These are phyloP conservation scores for Callithrix jacchus DNA, from an alignment of 2,113 vertebrate species.

Conservation along the genomic window DNA sequence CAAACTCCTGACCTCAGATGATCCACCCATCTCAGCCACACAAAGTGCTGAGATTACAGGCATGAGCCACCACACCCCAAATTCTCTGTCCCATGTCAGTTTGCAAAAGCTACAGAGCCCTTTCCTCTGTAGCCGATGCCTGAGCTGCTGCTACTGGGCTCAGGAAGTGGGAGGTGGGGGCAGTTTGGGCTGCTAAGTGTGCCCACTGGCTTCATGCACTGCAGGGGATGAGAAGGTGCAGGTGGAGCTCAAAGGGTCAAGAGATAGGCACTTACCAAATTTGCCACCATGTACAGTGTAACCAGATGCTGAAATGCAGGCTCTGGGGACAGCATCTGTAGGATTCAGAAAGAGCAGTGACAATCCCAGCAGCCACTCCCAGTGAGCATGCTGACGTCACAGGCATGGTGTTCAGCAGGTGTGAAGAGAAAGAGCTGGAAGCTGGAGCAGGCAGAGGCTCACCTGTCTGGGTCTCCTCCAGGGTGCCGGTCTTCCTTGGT, in stretches of 20 bases:
- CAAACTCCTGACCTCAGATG: accelerated
- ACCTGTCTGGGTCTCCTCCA: accelerated
- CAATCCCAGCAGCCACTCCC: neutral
- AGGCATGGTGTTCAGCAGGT: accelerated
- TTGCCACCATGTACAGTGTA: accelerated
- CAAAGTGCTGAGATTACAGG: too few relatives aligned
- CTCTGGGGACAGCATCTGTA: neutral
- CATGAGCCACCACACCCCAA: too few relatives aligned
- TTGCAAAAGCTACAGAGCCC: accelerated
- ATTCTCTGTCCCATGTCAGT: neutral
- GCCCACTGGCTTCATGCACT: neutral
- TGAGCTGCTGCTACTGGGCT: neutral
- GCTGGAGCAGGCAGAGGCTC: neutral
- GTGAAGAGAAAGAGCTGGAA: neutral
- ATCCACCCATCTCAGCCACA: too few relatives aligned
- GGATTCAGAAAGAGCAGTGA: neutral
- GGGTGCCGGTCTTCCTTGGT: neutral
- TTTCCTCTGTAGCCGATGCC: too few relatives aligned
- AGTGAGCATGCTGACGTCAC: accelerated
- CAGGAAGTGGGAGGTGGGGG: neutral
- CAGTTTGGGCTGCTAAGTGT: too few relatives aligned
- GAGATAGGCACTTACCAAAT: neutral
- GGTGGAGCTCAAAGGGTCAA: neutral
- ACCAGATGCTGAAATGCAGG: neutral
- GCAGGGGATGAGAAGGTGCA: neutral